Percentiles rank a stretch among this genome's conserved stretches.
Evolutionary conservation across 1,140 invertebrate species (phyloP).

Genomic region (Drosophila saltans): DNA sequence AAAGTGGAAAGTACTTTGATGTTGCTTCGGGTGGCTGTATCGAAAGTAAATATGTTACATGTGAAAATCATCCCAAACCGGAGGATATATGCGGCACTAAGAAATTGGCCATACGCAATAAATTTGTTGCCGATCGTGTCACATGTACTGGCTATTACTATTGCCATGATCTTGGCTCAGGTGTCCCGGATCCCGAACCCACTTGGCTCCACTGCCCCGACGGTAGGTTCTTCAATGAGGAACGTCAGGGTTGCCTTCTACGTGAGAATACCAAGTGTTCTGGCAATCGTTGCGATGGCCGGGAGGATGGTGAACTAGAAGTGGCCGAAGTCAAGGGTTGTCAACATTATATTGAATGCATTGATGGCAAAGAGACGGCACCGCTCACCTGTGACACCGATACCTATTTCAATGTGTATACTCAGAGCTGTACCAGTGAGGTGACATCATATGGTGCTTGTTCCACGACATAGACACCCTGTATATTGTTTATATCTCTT

Average conservation of each 20-base stretch:
- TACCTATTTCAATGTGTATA: slow-evolving; percentile 38
- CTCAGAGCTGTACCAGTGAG: slow-evolving; percentile 28
- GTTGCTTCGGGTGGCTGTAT: slow-evolving; percentile 33
- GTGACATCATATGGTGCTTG: slow-evolving; percentile 31
- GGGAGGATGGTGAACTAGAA: slow-evolving; percentile 33
- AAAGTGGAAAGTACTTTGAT: slow-evolving; percentile 49
- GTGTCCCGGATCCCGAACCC: slow-evolving; percentile 54
- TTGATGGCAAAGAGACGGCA: slow-evolving; percentile 26
- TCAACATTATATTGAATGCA: slow-evolving; percentile 56
- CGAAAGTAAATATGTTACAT: slow-evolving; percentile 47
- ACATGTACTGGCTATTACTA: slow-evolving; percentile 73
- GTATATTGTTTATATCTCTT: background rate
- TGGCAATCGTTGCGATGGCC: slow-evolving; percentile 70
- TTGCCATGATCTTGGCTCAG: slow-evolving; percentile 60
- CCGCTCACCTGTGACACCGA: slow-evolving; percentile 12
- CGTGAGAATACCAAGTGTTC: slow-evolving; percentile 38
- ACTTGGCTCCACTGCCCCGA: slow-evolving; percentile 38
- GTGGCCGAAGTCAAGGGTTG: slow-evolving; percentile 53
- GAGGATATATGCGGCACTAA: slow-evolving; percentile 57
- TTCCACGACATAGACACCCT: background rate
- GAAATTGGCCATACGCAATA: slow-evolving; percentile 53
- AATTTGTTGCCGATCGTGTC: slow-evolving; percentile 62
- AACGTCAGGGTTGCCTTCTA: slow-evolving; percentile 35
- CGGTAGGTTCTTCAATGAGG: slow-evolving; percentile 56
- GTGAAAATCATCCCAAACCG: slow-evolving; percentile 57